A percentile compares a stretch with the other conserved stretches of the same genome.
These are phyloP conservation scores for Euplexia lucipara DNA, from an alignment of 2,888 invertebrate genomes.

Conservation along the genomic window DNA sequence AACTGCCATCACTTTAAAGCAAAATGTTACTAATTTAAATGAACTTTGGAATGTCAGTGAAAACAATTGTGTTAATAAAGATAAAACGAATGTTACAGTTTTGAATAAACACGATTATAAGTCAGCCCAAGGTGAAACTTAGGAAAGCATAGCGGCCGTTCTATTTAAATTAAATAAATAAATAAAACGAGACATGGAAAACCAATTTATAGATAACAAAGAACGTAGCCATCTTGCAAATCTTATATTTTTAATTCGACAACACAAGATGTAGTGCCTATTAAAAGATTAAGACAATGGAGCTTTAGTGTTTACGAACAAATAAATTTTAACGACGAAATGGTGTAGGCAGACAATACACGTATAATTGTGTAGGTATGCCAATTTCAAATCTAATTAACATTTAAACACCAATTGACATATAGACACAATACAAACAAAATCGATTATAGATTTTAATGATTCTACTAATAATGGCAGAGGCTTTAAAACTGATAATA, in stretches of 20 bases:
- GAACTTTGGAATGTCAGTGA: background rate
- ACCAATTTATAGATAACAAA: slow-evolving; percentile 1
- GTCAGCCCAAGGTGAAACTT: background rate
- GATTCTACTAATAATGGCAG: slow-evolving; percentile 6
- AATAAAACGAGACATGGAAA: too few species aligned
- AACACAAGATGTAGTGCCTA: slow-evolving; percentile 20
- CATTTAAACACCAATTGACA: slow-evolving; percentile 33
- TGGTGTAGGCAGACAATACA: slow-evolving; percentile 11
- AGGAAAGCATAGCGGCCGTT: too few species aligned
- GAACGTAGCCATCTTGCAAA: background rate
- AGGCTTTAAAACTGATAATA: slow-evolving; percentile 17
- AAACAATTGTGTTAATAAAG: background rate
- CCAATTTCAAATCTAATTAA: slow-evolving; percentile 44
- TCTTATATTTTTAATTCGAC: slow-evolving; percentile 1
- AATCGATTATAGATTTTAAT: slow-evolving; percentile 28
- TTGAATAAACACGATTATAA: background rate
- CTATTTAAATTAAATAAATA: too few species aligned
- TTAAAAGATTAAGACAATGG: slow-evolving; percentile 43
- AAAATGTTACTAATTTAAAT: background rate
- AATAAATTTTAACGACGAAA: slow-evolving; percentile 40
- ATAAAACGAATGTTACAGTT: background rate
- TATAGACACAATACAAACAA: slow-evolving; percentile 39
- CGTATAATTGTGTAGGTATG: slow-evolving; percentile 9
- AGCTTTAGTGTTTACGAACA: slow-evolving; percentile 13
- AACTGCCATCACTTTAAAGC: background rate